Evolutionary conservation across 2,113 vertebrate genomes (phyloP).

Genomic region (Helogale parvula): DNA sequence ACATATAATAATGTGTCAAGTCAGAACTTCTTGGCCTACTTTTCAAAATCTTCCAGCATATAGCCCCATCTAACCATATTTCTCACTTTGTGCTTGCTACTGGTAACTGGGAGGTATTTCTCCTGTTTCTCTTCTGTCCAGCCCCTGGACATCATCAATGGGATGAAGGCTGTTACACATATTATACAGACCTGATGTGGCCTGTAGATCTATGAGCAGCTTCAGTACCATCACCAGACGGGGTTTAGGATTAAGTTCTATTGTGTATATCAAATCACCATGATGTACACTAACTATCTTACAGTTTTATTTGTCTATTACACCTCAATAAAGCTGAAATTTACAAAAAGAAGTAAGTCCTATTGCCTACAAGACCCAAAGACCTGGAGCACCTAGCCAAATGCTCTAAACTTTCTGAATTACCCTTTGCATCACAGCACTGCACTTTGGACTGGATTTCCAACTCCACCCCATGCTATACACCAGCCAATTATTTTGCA

Average conservation of each 20-base stretch:
- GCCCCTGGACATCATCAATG: too few species aligned
- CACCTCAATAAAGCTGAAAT: background rate
- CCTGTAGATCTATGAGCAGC: background rate
- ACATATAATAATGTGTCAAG: background rate
- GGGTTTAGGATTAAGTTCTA: background rate
- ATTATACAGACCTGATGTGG: background rate
- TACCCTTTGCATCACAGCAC: background rate
- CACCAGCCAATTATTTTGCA: background rate
- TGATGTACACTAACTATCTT: background rate
- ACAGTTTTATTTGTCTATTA: background rate
- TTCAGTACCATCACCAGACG: background rate
- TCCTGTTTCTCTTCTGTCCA: background rate
- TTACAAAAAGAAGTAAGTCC: background rate
- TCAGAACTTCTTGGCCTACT: background rate
- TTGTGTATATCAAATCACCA: background rate
- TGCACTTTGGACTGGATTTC: background rate
- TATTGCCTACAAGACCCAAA: background rate
- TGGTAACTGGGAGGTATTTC: background rate
- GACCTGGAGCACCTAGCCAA: background rate
- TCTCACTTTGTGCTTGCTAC: background rate
- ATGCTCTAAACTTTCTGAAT: background rate
- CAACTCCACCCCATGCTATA: fast-evolving
- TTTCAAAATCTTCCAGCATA: background rate
- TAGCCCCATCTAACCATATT: background rate
- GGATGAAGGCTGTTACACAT: background rate